Evolutionary conservation across 2,113 vertebrate species (phyloP), one percentile per base, ranked within the genome.

Genomic region (Corythoichthys haematopterus): DNA sequence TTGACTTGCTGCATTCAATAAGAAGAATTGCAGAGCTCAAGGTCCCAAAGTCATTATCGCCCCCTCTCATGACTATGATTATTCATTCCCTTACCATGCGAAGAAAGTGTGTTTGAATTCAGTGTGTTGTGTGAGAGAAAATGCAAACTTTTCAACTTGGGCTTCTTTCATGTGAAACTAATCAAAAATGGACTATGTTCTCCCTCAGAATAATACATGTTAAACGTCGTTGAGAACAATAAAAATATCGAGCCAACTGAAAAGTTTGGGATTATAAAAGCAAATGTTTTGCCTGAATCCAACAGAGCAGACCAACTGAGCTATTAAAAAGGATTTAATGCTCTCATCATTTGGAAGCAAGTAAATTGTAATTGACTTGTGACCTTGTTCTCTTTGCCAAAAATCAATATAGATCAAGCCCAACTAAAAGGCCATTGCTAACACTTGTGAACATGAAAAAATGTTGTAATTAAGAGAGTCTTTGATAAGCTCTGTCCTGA

Each of bases 361-460:
- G 66, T 62, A 35, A 2, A 74, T 70, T 75, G 78, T 78, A 81
- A 86, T 87, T 84, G 85, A 75, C 74, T 77, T 72, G 69, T 65
- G 69, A 83, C 84, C 77, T 81, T 74, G 83, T 77, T 77, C 50
- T 16, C 66, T 74, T 77, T 69, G 68, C 71, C 76, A 71, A 66
- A 58, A 81, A 87, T 85, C 80, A 80, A 77, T 85, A 80, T 77
- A 78, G 79, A 81, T 80, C 75, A 75, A 85, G 78, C 67, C 64
- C 78, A 85, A 87, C 84, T 85, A 84, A 74, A 78, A 63, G 70
- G 48, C 57, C 47, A 38, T 68, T 33, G 69, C 80, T 80, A 76
- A 78, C 69, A 75, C 71, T 70, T 33, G 60, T 79, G 73, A 76
- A 84, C 74, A 59, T 35, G 7, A 53, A 57, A 61, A 47, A 38